A percentile compares a stretch with the other conserved stretches of the same genome.
phyloP scores from a whole-genome alignment of 2,113 vertebrate genomes.

The Telmatochromis sp. region DNA sequence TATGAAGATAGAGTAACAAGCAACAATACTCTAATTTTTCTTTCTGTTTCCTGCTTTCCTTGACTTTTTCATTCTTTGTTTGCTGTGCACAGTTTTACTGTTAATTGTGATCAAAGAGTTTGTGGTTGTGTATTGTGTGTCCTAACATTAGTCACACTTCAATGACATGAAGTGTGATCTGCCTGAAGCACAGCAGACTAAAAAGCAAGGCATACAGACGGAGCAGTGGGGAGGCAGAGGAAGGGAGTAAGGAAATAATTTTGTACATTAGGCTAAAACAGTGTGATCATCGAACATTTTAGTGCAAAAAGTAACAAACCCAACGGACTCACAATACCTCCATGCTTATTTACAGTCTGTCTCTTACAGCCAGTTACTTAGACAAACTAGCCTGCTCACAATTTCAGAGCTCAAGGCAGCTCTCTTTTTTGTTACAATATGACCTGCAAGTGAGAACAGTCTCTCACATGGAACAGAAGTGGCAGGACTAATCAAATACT shows the following conservation, averaged over 20 bases:
- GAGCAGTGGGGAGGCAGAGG: not conserved
- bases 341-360: not conserved
- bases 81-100: slow-evolving; percentile 52
- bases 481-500: too few relatives aligned
- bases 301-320: not conserved
- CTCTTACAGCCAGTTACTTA: not conserved
- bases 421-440: not conserved
- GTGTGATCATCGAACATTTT: not conserved
- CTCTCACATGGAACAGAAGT: too few relatives aligned
- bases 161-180: slow-evolving; percentile 61
- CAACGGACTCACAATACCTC: not conserved
- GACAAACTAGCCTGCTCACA: not conserved
- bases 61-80: slow-evolving; percentile 32
- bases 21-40: slow-evolving; percentile 29
- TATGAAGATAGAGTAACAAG: slow-evolving; percentile 60
- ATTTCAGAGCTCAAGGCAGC: not conserved
- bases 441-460: too few relatives aligned
- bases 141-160: slow-evolving; percentile 68
- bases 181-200: slow-evolving; percentile 50
- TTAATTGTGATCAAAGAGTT: slow-evolving; percentile 70
- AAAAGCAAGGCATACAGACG: slow-evolving; percentile 45
- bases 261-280: not conserved
- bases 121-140: slow-evolving; percentile 63
- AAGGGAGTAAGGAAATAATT: not conserved
- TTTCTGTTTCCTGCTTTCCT: not conserved